Base-by-base conservation (phyloP, 2,888 invertebrate species). In the Serrognathus titanus region DNA sequence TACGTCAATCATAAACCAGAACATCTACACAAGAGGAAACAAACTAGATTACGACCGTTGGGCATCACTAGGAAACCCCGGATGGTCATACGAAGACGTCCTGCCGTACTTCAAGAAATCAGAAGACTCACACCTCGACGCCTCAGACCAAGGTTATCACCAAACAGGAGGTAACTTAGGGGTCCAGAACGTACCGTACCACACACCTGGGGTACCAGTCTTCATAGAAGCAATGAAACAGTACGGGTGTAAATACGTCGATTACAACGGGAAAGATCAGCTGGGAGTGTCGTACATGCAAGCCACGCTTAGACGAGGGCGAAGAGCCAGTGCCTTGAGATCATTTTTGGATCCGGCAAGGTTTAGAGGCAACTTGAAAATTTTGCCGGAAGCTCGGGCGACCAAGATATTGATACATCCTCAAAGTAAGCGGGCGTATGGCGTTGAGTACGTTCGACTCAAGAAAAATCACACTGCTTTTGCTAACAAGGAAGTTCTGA, bases 401-500 rank as follows among this genome's bases (percentile, higher is more conserved):
- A 85, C 83, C 0, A 86, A 85, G 75, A 75, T 91, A 2, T 72
- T 89, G 0, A 85, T 91, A n/a, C 83, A 89, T 67, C 78, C 79
- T 0, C 60, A 73, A 10, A 83, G 83, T 0, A 86, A 85, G 66
- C 76, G 77, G 11, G 89, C 90, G 0, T 82, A 83, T 58, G 91
- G 90, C 0, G 85, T 92, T 0, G 80, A 87, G 64, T 87, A 86
- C 60, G 74, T 82, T 13, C 43, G 16, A 38, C 35, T 46, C 10
- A 31, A 35, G 4, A 49, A 40, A 20, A 24, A 31, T 12, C 41
- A 24, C 5, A 16, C 43, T 1, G 84, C 85, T 0, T 76, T 72
- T 47, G 90, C 88, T 0, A 82, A 81, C 2, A 90, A 88, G 71
- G 94, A 94, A 78, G 87, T 97, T 0, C 89, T 96, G 52, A 69